Base-by-base conservation (phyloP, 2,888 invertebrate species). In the Apamea monoglypha region DNA sequence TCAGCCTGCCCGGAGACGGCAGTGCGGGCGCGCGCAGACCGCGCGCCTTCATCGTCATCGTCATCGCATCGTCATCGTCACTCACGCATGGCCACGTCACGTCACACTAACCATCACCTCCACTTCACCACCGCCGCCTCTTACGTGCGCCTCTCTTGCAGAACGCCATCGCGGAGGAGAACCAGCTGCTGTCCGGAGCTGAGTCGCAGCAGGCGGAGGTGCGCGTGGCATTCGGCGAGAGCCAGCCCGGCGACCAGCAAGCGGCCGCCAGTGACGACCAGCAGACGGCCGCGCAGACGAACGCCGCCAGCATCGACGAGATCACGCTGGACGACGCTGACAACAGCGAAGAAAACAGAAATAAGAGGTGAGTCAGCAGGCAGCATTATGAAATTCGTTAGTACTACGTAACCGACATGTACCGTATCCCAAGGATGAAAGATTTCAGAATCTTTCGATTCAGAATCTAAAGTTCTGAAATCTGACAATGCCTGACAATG, bases 341-440 rank as follows among this genome's bases (percentile, higher is more conserved):
- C 89, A 97, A 95, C 91, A 98, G 98, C 91, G 98, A 98, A 92
- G 98, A 98, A 93, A 98, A 98, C 95, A 97, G 98, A 92, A 98
- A 98, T 95, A 99, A 98, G 95, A 97, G 98, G 97, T 96, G 84
- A 61, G 79, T 53, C 50, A 16, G 47, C 18, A 36, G 7, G 12
- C 47, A 44, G 29, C 40, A 44, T 32, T 44, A 3, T 21, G 25
- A n/a, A n/a, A 76, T 21, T 59, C 10, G 16, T 36, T 56, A 40
- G 25, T 36, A 36, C 44, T 32, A n/a, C n/a, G 64, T 64, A 8
- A 56, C 18, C 5, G 12, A 29, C 4, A 40, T 40, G 29, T 56
- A 66, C 66, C 40, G n/a, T n/a, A 32, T 8, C 16, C 50, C 40
- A 61, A 76, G 50, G 67, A 32, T 44, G 61, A 67, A 32, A 32